Base-by-base conservation (phyloP, 1,140 invertebrate genomes). In the Mactra quadrangularis region DNA sequence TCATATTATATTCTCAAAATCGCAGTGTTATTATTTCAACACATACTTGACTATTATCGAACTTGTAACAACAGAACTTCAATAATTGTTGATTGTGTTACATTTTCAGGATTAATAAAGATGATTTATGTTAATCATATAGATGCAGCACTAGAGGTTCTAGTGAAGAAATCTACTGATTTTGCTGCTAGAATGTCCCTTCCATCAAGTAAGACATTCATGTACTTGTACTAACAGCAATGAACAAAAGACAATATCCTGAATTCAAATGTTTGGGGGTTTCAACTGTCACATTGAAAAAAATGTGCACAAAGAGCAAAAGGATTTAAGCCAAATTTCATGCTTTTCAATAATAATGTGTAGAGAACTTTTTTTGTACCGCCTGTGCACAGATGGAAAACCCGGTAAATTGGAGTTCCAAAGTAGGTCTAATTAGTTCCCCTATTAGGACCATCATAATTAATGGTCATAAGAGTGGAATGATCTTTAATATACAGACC, bases 141-240 rank as follows among this genome's bases (percentile, higher is more conserved):
- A 7, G 64, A 68, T 1, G 41, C 11, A 6, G 64, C 64, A n/a
- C 1, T 68, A 45, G 64, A 68, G 22, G 64, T 68, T 35, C 41
- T 68, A 17, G 64, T 68, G 64, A 47, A 41, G n/a, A 68, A 68
- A 25, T 9, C 33, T 22, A 68, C 64, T 38, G 64, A 68, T 35
- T 68, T 68, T 68, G 64, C 64, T 35, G 45, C 35, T 22, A 35
- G 64, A 13, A 7, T 38, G 1, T 15, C 35, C n/a, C 13, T 35
- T 22, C 41, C 33, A 19, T 68, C 64, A 68, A n/a, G 64, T 41
- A 41, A 41, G n/a, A n/a, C n/a, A n/a, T n/a, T n/a, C n/a, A n/a
- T n/a, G n/a, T n/a, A n/a, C 17, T 52, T 3, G 50, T 52, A 52
- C 22, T 4, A 52, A n/a, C n/a, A n/a, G n/a, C n/a, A n/a, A n/a